Evolutionary conservation across 1,140 invertebrate genomes (phyloP).

Genomic region (Aleiodes sp.): DNA sequence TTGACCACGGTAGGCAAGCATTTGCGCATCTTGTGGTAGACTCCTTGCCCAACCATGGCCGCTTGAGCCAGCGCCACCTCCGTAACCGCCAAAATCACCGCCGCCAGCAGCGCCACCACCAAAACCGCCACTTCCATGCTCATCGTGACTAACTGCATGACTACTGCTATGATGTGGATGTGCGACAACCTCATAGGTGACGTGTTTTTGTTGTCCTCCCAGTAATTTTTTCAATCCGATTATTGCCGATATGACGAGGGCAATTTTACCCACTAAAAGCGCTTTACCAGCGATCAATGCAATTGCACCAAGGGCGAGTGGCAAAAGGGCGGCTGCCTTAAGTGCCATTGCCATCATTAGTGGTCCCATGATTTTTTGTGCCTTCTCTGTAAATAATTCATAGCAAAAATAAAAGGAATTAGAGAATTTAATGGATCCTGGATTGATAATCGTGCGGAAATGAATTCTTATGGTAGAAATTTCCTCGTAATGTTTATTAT

Average conservation of each 20-base stretch:
- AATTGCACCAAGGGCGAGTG: slow-evolving; percentile 79
- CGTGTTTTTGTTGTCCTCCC: slow-evolving; percentile 73
- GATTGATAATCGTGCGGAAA: no score
- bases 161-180: slow-evolving; percentile 80
- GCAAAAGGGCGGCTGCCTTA: slow-evolving; percentile 80
- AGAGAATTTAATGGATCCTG: no score
- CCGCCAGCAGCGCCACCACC: slow-evolving; percentile 66
- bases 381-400: slow-evolving; percentile 70
- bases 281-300: slow-evolving; percentile 87
- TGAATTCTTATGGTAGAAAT: no score
- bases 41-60: slow-evolving; percentile 75
- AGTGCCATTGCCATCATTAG: slow-evolving; percentile 77
- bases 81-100: slow-evolving; percentile 67
- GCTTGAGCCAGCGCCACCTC: slow-evolving; percentile 67
- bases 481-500: not conserved
- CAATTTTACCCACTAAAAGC: slow-evolving; percentile 83
- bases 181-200: slow-evolving; percentile 84
- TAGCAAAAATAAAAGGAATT: no score
- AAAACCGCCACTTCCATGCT: slow-evolving; percentile 69
- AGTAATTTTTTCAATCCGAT: slow-evolving; percentile 85
- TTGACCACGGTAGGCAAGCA: slow-evolving; percentile 79
- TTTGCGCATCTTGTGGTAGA: slow-evolving; percentile 75
- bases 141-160: slow-evolving; percentile 70
- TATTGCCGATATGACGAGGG: slow-evolving; percentile 81
- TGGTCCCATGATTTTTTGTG: slow-evolving; percentile 79